These are phyloP conservation scores for Latheticus oryzae DNA, from an alignment of 2,888 invertebrate species.

Conservation along the genomic window DNA sequence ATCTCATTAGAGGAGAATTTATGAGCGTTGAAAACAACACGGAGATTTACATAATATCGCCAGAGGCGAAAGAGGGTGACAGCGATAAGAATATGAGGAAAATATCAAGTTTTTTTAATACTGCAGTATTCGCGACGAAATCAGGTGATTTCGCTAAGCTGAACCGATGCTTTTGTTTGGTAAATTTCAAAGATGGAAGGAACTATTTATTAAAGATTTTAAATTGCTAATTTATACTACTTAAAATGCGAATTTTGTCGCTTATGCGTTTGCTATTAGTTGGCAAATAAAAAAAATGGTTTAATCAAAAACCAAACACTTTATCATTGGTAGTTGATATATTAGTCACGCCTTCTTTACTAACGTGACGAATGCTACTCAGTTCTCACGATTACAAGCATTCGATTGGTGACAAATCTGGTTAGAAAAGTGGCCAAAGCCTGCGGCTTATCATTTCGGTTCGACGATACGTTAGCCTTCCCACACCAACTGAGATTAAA, in stretches of 20 bases:
- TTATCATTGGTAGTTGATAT: conserved; percentile 11
- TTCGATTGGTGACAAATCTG: conserved; percentile 26
- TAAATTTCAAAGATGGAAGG: too few relatives aligned
- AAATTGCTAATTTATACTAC: too few relatives aligned
- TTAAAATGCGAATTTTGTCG: too few relatives aligned
- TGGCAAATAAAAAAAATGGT: not conserved
- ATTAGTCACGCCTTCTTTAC: conserved; percentile 11
- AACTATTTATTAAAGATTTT: too few relatives aligned
- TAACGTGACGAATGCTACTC: conserved; percentile 4
- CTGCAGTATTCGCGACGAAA: conserved; percentile 5
- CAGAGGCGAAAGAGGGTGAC: conserved; percentile 4
- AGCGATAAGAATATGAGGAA: conserved; percentile 7
- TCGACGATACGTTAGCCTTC: too few relatives aligned
- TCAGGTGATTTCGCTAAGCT: too few relatives aligned
- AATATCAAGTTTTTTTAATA: conserved; percentile 9
- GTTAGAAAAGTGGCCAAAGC: conserved; percentile 1
- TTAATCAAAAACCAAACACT: conserved; percentile 10
- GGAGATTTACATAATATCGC: conserved; percentile 11
- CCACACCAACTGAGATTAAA: too few relatives aligned
- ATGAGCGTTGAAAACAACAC: conserved; percentile 9
- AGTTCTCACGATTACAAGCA: not conserved
- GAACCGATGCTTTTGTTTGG: too few relatives aligned
- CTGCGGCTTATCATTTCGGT: too few relatives aligned
- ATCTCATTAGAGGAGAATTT: conserved; percentile 13
- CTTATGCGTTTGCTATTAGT: too few relatives aligned